Base-by-base conservation (phyloP, 2,888 invertebrate species). In the Eucera pruinosa region DNA sequence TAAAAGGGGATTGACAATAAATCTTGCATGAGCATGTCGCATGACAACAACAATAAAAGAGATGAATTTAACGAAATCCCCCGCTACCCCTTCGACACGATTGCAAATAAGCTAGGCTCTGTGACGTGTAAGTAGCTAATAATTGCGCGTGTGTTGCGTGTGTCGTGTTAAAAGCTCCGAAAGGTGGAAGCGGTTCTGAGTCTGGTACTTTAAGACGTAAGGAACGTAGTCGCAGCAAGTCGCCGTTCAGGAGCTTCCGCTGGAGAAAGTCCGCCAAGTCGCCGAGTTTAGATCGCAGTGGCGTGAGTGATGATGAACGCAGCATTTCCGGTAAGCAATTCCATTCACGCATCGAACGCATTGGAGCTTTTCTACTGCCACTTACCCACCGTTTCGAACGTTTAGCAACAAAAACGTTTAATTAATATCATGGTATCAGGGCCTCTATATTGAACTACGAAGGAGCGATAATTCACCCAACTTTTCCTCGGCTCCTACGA, bases 231-330 rank as follows among this genome's bases (percentile, higher is more conserved):
- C 95, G 98, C 90, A 97, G 97, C 94, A 97, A 97, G 94, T 97
- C 97, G 89, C 98, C 98, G 81, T 98, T 98, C 95, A 95, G 97
- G 92, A 97, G 97, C 94, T 97, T 97, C 95, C 95, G 97, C 84
- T 97, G 97, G 97, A 96, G 96, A 94, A 97, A 97, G 92, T 95
- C 96, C 84, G 93, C 94, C 85, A 93, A 93, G 87, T 93, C 91
- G 82, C 95, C 94, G 88, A 93, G 94, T 81, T 93, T 94, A 89
- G 94, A 95, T 81, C 95, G 95, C 86, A 94, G 95, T 65, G 95
- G 95, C 86, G 95, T 95, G 90, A 96, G 96, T 92, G 97, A 97
- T 91, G 97, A 97, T 92, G 97, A 97, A 94, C 95, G 95, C 93
- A 95, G 94, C 90, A 92, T 93, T 79, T 87, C 88, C 68, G 90